Evolutionary conservation across 53 echinoderm and acorn worm genomes (phyloP), one percentile per base, ranked within the genome.

Genomic region (Zoroaster sp.): DNA sequence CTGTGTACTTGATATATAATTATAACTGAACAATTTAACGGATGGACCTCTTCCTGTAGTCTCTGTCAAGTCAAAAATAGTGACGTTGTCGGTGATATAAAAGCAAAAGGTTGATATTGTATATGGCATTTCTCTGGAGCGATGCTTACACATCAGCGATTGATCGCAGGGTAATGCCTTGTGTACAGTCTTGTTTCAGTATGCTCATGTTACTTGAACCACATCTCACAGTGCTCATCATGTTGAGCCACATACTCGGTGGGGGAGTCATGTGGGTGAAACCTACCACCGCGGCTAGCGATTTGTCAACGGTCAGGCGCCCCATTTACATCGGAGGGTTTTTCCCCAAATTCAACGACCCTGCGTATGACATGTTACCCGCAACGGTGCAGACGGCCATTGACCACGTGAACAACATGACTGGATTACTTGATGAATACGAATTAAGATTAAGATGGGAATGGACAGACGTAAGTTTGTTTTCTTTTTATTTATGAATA

Each of bases 301-400:
- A 38, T 3, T 3, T 39, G 35, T 34, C 53, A n/a, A 6, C 54
- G 9, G 41, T 42, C 9, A 52, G 73, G 35, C 43, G 28, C 0
- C 93, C 93, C 20, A 39, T 93, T 25, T 93, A 93, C 40, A 83
- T 93, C 23, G 93, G 93, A 0, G 93, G 89, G 2, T 89, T 93
- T 77, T 93, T 93, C 39, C 93, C 93, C 9, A 83, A 85, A 38
- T 83, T 69, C 74, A 83, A 89, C 17, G 77, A 93, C 37, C 37
- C 42, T 4, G 89, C 89, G 2, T 89, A 83, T 41, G 86, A 76
- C 15, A 21, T 49, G 5, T 55, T 93, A 68, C 93, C 93, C 0
- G 37, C 41, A 2, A 93, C 93, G 11, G 93, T 93, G 30, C 93
- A 93, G 53, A 93, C 89, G n/a, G 93, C 93, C 21, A 86, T 93